Base-by-base conservation (phyloP, 2,888 invertebrate species). In the Allygus modestus region DNA sequence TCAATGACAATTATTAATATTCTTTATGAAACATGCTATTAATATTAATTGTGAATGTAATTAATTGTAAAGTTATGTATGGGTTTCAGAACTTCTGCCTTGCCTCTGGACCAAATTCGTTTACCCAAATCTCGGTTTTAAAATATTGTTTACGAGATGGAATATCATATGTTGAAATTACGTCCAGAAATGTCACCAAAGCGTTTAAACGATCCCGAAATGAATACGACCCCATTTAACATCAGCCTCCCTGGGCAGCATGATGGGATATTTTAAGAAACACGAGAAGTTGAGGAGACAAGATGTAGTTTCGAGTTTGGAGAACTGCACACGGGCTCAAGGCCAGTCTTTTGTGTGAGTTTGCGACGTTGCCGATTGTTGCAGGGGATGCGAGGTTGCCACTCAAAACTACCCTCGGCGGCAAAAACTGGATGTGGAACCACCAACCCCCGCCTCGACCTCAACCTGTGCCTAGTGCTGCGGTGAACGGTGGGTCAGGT, bases 381-480 rank as follows among this genome's bases (percentile, higher is more conserved):
- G 79, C 58, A 79, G 79, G 79, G 77, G 77, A 20, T 58, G 58
- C 79, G 37, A n/a, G 5, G 79, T 79, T 79, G 79, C 79, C 79
- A 37, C 7, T 23, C 15, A 15, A 28, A 43, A 43, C 77, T 46
- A 77, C 77, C 58, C 79, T 77, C 51, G 77, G 46, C 33, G 33
- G 51, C 79, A 77, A 77, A 43, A 43, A 43, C 73, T 23, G 73
- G 73, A 20, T 23, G 33, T 33, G 73, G 73, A 73, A 73, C 73
- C 73, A 23, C 65, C 65, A 65, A 65, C 65, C 65, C 65, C 28
- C 28, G 28, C 1, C 51, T 11, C 51, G 11, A 28, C 37, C 41
- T 23, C 37, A 71, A 71, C 71, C 71, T 71, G 71, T 41, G 31
- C 69, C 69, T 15, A 15, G 7, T 11, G 46, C 54, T 23, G 20